Percentiles rank a stretch among this genome's conserved stretches.
Conservation (phyloP, 1,140 invertebrate species). For the Orius insidiosus region DNA sequence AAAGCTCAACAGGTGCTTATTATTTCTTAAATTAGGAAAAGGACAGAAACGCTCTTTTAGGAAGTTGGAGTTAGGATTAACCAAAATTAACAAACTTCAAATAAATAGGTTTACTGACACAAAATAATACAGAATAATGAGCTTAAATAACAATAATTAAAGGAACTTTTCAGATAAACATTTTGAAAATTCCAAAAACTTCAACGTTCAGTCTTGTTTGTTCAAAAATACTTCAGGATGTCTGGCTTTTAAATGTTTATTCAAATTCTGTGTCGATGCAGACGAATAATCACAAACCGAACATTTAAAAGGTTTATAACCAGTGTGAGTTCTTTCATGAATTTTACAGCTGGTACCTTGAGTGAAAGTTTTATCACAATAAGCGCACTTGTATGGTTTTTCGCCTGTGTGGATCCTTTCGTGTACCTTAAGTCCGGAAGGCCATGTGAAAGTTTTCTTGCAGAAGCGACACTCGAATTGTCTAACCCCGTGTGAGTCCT, state of each 20-base stretch:
- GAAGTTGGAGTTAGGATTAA: no score
- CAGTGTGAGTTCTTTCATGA: conserved; percentile 34
- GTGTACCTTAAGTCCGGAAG: conserved; percentile 47
- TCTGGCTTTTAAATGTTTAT: conserved; percentile 3
- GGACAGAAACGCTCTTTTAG: no score
- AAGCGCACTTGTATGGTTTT: conserved; percentile 42
- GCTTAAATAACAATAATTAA: no score
- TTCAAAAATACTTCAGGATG: conserved; percentile 2
- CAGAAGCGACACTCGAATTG: conserved; percentile 53
- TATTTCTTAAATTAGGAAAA: no score
- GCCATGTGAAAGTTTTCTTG: conserved; percentile 54
- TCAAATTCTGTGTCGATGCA: background rate
- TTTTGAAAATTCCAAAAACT: no score
- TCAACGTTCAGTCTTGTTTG: no score
- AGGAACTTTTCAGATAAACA: no score
- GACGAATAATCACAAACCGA: conserved; percentile 25
- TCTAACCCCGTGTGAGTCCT: conserved; percentile 53
- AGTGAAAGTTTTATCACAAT: conserved; percentile 33
- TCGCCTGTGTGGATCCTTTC: conserved; percentile 44
- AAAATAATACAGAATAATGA: no score
- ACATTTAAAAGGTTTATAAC: conserved; percentile 32
- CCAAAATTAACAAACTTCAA: no score
- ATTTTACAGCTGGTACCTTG: conserved; percentile 31
- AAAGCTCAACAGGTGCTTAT: no score
- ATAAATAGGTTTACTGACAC: no score